Conservation (phyloP, 2,888 invertebrate species). For the Hirtodrosophila duncani region DNA sequence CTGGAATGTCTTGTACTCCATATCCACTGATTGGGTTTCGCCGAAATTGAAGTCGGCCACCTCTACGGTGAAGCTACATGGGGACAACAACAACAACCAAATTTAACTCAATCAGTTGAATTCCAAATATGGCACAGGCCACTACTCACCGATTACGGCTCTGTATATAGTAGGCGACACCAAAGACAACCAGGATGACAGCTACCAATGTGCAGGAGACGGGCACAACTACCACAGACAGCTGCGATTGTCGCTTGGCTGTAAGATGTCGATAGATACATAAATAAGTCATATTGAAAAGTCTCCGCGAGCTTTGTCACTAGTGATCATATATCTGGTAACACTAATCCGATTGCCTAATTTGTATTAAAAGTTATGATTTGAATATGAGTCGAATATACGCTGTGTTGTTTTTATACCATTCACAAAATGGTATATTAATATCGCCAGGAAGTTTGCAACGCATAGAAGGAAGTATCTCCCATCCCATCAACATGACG, state of each 20-base stretch:
- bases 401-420: too few relatives aligned
- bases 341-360: too few relatives aligned
- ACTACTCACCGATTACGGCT: slow-evolving; percentile 85
- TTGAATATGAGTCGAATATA: too few relatives aligned
- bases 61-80: slow-evolving; percentile 86
- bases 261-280: slow-evolving; percentile 21
- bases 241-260: slow-evolving; percentile 88
- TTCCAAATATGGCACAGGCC: background rate
- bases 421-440: too few relatives aligned
- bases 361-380: too few relatives aligned
- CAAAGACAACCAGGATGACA: slow-evolving; percentile 90
- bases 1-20: slow-evolving; percentile 92
- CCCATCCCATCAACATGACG: too few relatives aligned
- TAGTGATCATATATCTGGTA: too few relatives aligned
- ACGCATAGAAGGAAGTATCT: too few relatives aligned
- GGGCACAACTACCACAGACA: slow-evolving; percentile 93
- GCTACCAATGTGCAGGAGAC: slow-evolving; percentile 89
- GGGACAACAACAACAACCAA: background rate
- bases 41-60: slow-evolving; percentile 95
- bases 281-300: background rate
- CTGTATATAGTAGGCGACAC: slow-evolving; percentile 91
- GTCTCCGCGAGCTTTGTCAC: too few relatives aligned
- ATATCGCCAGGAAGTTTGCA: too few relatives aligned
- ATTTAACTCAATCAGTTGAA: too few relatives aligned
- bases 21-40: slow-evolving; percentile 84